These are phyloP conservation scores for Venusia cambrica DNA, from an alignment of 2,888 invertebrate genomes.

Conservation along the genomic window DNA sequence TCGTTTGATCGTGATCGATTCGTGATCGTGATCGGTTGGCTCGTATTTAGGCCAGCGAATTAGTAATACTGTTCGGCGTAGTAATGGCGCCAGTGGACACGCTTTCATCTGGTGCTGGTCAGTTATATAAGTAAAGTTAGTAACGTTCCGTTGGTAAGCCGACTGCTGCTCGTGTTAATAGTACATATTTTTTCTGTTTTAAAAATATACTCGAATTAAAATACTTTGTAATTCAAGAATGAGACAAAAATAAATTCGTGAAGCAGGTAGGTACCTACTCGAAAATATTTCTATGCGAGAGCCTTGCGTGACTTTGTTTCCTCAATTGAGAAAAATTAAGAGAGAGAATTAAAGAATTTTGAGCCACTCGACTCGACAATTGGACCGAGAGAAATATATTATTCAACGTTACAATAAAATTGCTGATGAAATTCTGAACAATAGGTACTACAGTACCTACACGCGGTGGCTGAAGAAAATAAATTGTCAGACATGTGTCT, in stretches of 20 bases:
- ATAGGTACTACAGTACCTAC: too few species aligned
- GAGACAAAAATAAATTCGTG: conserved; percentile 22
- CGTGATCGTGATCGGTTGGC: too few species aligned
- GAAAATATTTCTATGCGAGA: conserved; percentile 31
- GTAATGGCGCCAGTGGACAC: too few species aligned
- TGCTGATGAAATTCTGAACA: conserved; percentile 33
- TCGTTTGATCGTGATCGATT: too few species aligned
- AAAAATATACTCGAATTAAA: too few species aligned
- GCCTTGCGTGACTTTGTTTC: conserved; percentile 35
- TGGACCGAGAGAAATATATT: conserved; percentile 48
- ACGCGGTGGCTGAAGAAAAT: conserved; percentile 4
- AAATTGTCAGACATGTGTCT: conserved; percentile 3
- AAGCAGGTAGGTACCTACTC: conserved; percentile 19
- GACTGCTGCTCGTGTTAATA: too few species aligned
- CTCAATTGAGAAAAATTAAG: conserved; percentile 39
- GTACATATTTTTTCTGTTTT: too few species aligned
- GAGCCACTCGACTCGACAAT: conserved; percentile 40
- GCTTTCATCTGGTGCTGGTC: too few species aligned
- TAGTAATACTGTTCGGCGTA: too few species aligned
- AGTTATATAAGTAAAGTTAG: too few species aligned
- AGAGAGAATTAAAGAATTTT: conserved; percentile 41
- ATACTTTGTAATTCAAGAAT: conserved; percentile 21
- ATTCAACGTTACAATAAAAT: conserved; percentile 39
- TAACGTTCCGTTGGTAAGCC: too few species aligned
- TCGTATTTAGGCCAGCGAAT: too few species aligned